Conservation (phyloP, 2,797 vertebrate genomes). For the Sebastes dallii region DNA sequence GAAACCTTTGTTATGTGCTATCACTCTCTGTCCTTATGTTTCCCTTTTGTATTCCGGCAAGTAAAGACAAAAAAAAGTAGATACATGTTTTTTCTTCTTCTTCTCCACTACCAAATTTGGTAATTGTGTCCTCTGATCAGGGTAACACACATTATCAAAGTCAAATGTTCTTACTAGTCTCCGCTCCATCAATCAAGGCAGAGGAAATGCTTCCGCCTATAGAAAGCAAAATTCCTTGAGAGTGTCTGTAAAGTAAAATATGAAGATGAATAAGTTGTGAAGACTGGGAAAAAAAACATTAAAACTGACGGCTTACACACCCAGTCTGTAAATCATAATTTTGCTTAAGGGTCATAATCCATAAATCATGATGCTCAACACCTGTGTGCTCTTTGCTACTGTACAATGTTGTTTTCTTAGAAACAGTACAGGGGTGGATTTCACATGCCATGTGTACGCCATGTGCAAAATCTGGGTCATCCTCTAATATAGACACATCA, state of each 20-base stretch:
- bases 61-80: too few species aligned
- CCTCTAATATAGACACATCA: neutral
- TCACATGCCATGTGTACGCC: neutral
- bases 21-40: neutral
- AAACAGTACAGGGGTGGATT: neutral
- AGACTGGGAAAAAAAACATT: neutral
- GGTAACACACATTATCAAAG: neutral
- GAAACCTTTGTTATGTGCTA: neutral
- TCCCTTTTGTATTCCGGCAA: neutral
- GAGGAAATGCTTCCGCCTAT: neutral
- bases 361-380: neutral
- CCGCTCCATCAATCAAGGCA: neutral
- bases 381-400: neutral
- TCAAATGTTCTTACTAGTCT: neutral
- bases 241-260: neutral
- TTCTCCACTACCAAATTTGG: neutral
- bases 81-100: neutral
- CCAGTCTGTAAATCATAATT: neutral
- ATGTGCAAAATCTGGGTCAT: neutral
- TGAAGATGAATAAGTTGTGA: neutral
- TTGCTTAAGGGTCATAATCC: neutral
- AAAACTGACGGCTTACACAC: neutral
- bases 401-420: neutral
- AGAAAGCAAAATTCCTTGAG: neutral
- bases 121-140: neutral